Percentiles rank a stretch among this genome's conserved stretches.
phyloP scores from a whole-genome alignment of 2,888 invertebrate genomes.

The Netelia virgata region DNA sequence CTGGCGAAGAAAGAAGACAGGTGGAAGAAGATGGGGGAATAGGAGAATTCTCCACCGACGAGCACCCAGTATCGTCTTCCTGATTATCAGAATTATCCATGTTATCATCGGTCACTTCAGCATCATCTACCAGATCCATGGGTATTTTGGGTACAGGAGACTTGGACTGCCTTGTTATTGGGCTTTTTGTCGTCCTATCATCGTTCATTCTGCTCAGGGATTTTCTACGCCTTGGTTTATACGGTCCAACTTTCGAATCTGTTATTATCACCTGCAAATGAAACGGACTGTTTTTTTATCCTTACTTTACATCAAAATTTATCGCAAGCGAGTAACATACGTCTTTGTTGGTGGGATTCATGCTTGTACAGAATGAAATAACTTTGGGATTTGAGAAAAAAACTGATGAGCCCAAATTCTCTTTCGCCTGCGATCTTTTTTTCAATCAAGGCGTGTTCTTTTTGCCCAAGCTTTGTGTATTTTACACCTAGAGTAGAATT shows the following conservation, averaged over 20 bases:
- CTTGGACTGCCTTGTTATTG: not conserved
- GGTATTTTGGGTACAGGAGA: not conserved
- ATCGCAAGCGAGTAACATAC: not conserved
- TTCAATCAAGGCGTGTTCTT: not conserved
- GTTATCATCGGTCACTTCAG: not conserved
- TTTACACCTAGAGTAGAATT: not conserved
- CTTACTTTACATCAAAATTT: not conserved
- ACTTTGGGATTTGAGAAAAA: not conserved
- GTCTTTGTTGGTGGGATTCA: constrained; percentile 1
- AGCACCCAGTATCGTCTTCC: no score
- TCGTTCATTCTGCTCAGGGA: constrained; percentile 47
- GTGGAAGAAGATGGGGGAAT: no score
- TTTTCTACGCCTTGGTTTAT: constrained; percentile 31
- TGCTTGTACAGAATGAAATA: not conserved
- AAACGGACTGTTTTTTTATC: not conserved
- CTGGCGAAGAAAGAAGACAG: no score
- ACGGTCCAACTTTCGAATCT: not conserved
- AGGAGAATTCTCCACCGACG: no score
- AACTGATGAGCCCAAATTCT: not conserved
- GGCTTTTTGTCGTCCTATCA: not conserved
- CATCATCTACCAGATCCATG: not conserved
- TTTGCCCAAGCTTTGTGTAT: not conserved
- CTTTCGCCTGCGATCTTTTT: not conserved
- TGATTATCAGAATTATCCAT: not conserved
- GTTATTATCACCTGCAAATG: not conserved